phyloP scores from a whole-genome alignment of 2,113 vertebrate species.

The Channa maculata region DNA sequence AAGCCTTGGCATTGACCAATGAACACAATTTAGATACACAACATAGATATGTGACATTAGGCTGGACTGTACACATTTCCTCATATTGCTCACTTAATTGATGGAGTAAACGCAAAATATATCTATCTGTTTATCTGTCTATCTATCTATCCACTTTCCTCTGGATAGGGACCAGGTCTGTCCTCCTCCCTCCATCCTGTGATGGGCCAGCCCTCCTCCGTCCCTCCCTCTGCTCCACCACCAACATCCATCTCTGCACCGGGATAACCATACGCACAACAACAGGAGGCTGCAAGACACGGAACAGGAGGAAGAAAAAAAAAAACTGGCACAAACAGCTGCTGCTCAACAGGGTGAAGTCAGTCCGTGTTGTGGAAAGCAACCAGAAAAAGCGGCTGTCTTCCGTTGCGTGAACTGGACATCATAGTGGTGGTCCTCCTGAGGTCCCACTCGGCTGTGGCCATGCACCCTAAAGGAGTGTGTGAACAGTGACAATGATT shows the following conservation, averaged over 20 bases:
- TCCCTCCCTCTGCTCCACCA: constrained; percentile 41
- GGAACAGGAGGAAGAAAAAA: not conserved
- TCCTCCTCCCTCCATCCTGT: constrained; percentile 45
- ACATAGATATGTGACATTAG: too few relatives aligned
- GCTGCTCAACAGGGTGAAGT: constrained; percentile 24
- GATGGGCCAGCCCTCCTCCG: constrained; percentile 54
- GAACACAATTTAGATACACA: too few relatives aligned
- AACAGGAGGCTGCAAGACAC: constrained; percentile 3
- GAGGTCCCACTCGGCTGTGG: constrained; percentile 30
- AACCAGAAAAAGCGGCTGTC: constrained; percentile 12
- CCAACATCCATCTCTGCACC: constrained; percentile 27
- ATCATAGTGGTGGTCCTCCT: constrained; percentile 7
- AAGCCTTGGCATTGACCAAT: too few relatives aligned
- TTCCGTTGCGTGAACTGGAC: constrained; percentile 33
- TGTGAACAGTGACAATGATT: constrained; percentile 13
- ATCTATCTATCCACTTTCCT: not conserved
- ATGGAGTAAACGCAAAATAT: too few relatives aligned
- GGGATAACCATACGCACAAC: constrained; percentile 29
- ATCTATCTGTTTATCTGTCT: too few relatives aligned
- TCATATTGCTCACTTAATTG: too few relatives aligned
- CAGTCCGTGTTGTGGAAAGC: constrained; percentile 14
- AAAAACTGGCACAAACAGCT: not conserved
- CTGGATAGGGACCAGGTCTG: constrained; percentile 22
- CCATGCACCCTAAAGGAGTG: constrained; percentile 21
- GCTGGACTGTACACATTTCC: too few relatives aligned